phyloP scores from a whole-genome alignment of 2,797 vertebrate species.

The Mycteria americana region DNA sequence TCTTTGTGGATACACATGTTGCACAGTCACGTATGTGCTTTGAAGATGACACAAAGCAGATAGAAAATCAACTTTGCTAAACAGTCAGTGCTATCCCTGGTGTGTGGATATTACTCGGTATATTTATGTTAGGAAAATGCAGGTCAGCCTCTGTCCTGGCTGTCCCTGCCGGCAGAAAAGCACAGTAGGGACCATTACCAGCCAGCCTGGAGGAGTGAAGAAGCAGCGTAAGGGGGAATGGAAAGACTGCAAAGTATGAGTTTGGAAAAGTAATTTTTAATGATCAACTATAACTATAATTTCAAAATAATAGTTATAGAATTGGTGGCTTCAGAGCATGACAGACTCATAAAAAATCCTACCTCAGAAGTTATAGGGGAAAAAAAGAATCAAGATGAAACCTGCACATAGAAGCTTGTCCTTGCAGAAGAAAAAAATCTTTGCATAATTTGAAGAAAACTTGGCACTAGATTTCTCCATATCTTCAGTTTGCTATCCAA shows the following conservation, averaged over 20 bases:
- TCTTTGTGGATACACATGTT: background rate
- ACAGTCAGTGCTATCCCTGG: background rate
- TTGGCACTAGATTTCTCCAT: background rate
- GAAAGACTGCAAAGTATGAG: background rate
- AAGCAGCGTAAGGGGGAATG: background rate
- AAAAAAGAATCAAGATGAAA: background rate
- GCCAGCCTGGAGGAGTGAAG: background rate
- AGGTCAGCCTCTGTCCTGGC: background rate
- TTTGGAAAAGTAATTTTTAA: background rate
- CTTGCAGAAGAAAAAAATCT: background rate
- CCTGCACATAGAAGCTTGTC: background rate
- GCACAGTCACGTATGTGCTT: background rate
- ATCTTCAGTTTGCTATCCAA: background rate
- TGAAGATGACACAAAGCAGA: background rate
- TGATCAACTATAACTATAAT: background rate
- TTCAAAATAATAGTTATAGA: background rate
- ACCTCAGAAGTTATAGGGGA: background rate
- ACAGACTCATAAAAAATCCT: background rate
- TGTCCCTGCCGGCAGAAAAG: background rate
- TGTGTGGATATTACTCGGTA: accelerated
- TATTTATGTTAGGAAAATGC: background rate
- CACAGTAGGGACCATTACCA: background rate
- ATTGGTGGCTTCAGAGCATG: background rate
- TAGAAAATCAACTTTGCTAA: background rate
- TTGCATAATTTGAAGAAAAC: background rate